Conservation (phyloP, 2,797 vertebrate species). For the Danio aesculapii region DNA sequence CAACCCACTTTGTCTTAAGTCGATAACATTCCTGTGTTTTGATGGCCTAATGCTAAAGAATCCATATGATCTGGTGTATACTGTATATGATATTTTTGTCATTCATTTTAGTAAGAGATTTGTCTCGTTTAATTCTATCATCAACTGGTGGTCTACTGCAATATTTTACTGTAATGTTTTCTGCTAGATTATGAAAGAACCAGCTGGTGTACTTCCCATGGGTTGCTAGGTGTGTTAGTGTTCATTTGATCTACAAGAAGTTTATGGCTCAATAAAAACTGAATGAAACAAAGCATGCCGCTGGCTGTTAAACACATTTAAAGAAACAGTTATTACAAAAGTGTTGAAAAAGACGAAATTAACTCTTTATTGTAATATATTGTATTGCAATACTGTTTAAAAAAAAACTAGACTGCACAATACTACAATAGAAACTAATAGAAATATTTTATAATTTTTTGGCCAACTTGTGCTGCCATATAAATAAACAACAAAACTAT, state of each 20-base stretch:
- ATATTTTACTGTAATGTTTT: neutral
- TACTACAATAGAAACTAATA: too few species aligned
- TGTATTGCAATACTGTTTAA: too few species aligned
- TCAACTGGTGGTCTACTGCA: neutral
- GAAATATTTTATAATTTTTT: too few species aligned
- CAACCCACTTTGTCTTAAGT: conserved; percentile 59
- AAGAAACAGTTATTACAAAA: neutral
- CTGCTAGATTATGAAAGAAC: neutral
- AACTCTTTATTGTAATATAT: too few species aligned
- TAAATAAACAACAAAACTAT: neutral
- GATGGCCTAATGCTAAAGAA: conserved; percentile 1
- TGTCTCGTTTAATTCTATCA: too few species aligned
- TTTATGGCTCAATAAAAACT: neutral
- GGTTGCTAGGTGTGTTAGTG: conserved; percentile 36
- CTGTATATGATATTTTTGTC: conserved; percentile 10
- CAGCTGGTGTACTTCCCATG: conserved; percentile 28
- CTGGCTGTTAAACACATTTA: conserved; percentile 8
- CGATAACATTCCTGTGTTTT: conserved; percentile 19
- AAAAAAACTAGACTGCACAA: too few species aligned
- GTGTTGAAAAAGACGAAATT: too few species aligned
- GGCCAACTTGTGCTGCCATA: neutral
- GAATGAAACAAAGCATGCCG: neutral
- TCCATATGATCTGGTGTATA: neutral
- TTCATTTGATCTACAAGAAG: conserved; percentile 56
- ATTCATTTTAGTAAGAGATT: conserved; percentile 3